A percentile compares a stretch with the other conserved stretches of the same genome.
phyloP scores from a whole-genome alignment of 2,888 invertebrate genomes.

The Cephus pygmeus region DNA sequence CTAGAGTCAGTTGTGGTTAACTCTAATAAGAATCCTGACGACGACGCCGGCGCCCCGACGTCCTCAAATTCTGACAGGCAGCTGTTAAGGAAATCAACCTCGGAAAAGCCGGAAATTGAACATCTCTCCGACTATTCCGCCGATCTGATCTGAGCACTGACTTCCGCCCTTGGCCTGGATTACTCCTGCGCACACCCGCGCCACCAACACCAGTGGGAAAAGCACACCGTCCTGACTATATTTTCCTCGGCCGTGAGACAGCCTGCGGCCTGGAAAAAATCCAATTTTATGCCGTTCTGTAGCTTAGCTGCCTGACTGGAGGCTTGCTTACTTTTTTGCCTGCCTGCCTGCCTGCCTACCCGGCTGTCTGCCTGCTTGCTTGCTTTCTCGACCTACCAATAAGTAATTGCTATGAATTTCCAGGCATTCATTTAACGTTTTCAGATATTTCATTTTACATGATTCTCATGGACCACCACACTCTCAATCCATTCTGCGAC shows the following conservation, averaged over 20 bases:
- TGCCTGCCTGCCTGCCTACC: too few relatives aligned
- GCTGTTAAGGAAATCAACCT: constrained; percentile 42
- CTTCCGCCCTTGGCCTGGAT: constrained; percentile 18
- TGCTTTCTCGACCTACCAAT: neutral
- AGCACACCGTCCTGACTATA: neutral
- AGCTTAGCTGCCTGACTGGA: constrained; percentile 33
- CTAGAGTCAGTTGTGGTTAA: constrained; percentile 12
- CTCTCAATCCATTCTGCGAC: neutral
- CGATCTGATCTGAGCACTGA: constrained; percentile 25
- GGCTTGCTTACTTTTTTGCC: constrained; percentile 32
- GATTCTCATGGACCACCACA: neutral
- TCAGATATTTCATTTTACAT: neutral
- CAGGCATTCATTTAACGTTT: neutral
- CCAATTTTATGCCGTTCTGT: constrained; percentile 45
- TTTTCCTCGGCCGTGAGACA: neutral
- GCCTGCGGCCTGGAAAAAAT: constrained; percentile 34
- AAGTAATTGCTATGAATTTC: neutral
- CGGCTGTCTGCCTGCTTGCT: neutral
- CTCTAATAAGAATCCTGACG: constrained; percentile 17
- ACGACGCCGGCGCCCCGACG: neutral
- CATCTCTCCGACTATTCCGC: constrained; percentile 29
- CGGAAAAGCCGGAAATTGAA: constrained; percentile 43
- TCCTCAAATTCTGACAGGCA: constrained; percentile 24
- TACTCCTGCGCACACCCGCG: constrained; percentile 2
- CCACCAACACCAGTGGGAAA: neutral